Evolutionary conservation across 2,797 vertebrate species (phyloP).

Genomic region (Odontamblyopus rebecca): DNA sequence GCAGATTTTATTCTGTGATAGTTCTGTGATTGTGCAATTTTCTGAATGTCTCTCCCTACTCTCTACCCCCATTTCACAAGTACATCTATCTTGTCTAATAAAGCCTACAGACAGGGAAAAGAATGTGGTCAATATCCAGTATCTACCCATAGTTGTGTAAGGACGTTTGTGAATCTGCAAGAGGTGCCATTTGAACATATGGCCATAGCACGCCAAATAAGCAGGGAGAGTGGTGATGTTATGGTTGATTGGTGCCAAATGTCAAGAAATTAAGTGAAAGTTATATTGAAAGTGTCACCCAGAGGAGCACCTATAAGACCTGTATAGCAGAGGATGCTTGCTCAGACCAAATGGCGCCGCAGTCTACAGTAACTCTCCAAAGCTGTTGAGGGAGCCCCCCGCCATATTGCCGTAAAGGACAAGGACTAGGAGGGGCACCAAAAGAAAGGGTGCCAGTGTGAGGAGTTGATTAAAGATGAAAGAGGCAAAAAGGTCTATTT

Average conservation of each 20-base stretch:
- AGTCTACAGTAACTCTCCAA: constrained; percentile 30
- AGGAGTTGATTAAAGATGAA: constrained; percentile 65
- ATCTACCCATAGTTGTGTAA: neutral
- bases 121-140: no score
- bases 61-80: neutral
- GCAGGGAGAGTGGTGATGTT: neutral
- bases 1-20: no score
- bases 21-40: neutral
- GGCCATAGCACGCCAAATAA: neutral
- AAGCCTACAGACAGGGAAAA: neutral
- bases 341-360: constrained; percentile 25
- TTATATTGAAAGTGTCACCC: constrained; percentile 19
- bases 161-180: neutral
- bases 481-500: constrained; percentile 58
- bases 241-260: neutral
- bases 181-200: neutral
- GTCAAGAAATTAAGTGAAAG: neutral
- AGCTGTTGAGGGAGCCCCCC: constrained; percentile 52
- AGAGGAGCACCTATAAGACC: constrained; percentile 19
- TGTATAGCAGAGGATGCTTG: constrained; percentile 30
- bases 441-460: constrained; percentile 22
- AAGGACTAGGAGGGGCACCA: constrained; percentile 45
- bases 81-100: neutral
- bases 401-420: constrained; percentile 58
- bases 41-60: neutral